phyloP scores from a whole-genome alignment of 2,888 invertebrate species.

The Scaptomyza tumidula region DNA sequence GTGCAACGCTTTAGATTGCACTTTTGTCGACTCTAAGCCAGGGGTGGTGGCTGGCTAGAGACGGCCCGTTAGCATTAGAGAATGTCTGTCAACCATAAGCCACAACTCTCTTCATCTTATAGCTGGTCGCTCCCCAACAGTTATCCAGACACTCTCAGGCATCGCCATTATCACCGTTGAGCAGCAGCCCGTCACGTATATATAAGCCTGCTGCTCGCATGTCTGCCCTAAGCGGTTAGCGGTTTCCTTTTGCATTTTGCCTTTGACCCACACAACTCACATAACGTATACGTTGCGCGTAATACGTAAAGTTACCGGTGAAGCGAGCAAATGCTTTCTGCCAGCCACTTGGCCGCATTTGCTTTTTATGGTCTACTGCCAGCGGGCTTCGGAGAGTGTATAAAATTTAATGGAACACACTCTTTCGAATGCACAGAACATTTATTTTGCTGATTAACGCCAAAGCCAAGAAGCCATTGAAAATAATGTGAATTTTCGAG shows the following conservation, averaged over 20 bases:
- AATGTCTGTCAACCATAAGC: slow-evolving; percentile 52
- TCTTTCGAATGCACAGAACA: slow-evolving; percentile 41
- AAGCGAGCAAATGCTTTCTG: slow-evolving; percentile 51
- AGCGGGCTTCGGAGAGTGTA: slow-evolving; percentile 34
- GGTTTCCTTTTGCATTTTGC: slow-evolving; percentile 60
- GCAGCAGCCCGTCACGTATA: slow-evolving; percentile 54
- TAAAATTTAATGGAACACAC: slow-evolving; percentile 49
- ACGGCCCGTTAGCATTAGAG: slow-evolving; percentile 36
- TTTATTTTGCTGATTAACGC: slow-evolving; percentile 51
- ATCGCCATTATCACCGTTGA: slow-evolving; percentile 69
- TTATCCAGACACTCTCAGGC: slow-evolving; percentile 15
- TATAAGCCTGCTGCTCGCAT: slow-evolving; percentile 61
- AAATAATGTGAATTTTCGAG: slow-evolving; percentile 30
- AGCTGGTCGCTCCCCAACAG: neutral
- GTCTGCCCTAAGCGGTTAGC: slow-evolving; percentile 47
- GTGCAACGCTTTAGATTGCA: slow-evolving; percentile 68
- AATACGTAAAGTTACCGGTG: slow-evolving; percentile 47
- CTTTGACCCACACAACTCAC: slow-evolving; percentile 54
- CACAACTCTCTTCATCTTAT: slow-evolving; percentile 26
- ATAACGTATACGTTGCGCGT: slow-evolving; percentile 35
- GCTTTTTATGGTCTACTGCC: slow-evolving; percentile 49
- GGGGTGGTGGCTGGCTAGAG: neutral
- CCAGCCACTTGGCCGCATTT: slow-evolving; percentile 63
- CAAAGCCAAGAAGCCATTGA: slow-evolving; percentile 26
- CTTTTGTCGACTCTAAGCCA: slow-evolving; percentile 43